Base-by-base conservation (phyloP, 2,797 vertebrate species). In the Sarcoramphus papa region DNA sequence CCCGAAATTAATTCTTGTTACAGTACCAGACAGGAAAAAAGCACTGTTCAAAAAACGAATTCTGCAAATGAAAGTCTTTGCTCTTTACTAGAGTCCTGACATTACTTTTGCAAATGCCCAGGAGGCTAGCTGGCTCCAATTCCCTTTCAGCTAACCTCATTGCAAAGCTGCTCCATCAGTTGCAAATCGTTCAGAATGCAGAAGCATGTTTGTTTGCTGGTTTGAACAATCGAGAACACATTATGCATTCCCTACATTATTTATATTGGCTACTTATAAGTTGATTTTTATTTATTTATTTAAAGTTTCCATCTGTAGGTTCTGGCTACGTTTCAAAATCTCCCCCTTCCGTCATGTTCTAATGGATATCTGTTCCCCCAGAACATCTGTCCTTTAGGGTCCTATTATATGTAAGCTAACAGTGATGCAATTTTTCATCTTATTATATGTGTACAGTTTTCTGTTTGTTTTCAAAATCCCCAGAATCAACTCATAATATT, bases 221-320 rank as follows among this genome's bases (percentile, higher is more conserved):
- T 79, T 51, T 80, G 73, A 92, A 73, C 70, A 86, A 48, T 12
- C 2, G 19, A 51, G n/a, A 69, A 53, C 41, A 6, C 15, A 40
- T 48, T 41, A 69, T 31, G 40, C 59, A 25, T 67, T 33, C 74
- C 54, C 75, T 92, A 24, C 72, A 63, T 84, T 91, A 85, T 93
- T 90, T 91, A 82, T 33, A 69, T 51, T 69, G 74, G 63, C 80
- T 87, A 67, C 75, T 80, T 85, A 13, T 41, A 91, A 59, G 65
- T 47, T 64, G 69, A 17, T 64, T 48, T 87, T 76, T 86, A 51
- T 67, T 84, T 88, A 62, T 70, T 79, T 91, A 65, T 91, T 95
- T 88, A 30, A 89, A 93, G 40, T 86, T 85, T 79, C 92, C 90
- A 92, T 88, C 90, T 93, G 90, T 76, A 65, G 31, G 62, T 35